phyloP scores from a whole-genome alignment of 2,113 vertebrate genomes.

The Eptesicus fuscus region DNA sequence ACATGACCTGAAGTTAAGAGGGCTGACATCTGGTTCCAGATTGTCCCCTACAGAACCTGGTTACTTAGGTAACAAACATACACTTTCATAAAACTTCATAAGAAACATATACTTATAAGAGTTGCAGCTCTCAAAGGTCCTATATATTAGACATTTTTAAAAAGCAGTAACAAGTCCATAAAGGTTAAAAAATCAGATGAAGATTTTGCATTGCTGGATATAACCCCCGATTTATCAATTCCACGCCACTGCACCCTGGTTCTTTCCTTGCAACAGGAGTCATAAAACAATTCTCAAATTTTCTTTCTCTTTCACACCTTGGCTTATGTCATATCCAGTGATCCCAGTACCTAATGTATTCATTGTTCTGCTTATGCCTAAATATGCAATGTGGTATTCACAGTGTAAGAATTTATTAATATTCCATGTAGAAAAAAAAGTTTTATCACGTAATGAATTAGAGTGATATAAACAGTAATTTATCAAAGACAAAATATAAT shows the following conservation, averaged over 20 bases:
- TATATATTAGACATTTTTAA: background rate
- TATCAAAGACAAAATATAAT: background rate
- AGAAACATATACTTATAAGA: background rate
- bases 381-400: background rate
- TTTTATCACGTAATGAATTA: background rate
- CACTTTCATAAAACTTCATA: background rate
- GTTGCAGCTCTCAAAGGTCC: background rate
- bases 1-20: background rate
- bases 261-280: background rate
- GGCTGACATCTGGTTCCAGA: background rate
- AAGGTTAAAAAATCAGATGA: background rate
- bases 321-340: background rate
- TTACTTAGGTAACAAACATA: background rate
- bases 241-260: background rate
- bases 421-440: background rate
- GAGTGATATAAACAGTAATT: background rate
- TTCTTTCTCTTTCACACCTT: background rate
- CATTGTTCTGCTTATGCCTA: background rate
- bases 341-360: background rate
- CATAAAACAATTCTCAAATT: background rate
- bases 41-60: background rate
- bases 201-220: background rate
- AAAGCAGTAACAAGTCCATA: background rate
- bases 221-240: background rate
- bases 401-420: background rate